phyloP scores from a whole-genome alignment of 2,888 invertebrate genomes.

The Stenotaenia linearis region DNA sequence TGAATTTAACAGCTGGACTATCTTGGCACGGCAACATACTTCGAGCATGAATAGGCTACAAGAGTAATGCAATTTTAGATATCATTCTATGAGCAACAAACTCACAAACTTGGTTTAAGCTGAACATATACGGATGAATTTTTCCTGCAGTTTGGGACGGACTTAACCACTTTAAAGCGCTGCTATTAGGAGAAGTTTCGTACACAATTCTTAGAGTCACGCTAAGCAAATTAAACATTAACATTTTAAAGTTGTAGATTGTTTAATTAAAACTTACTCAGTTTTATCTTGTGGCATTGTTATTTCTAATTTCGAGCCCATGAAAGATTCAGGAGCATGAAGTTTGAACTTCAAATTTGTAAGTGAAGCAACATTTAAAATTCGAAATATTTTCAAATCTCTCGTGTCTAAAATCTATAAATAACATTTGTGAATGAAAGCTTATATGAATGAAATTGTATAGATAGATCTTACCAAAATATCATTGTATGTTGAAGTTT shows the following conservation, averaged over 20 bases:
- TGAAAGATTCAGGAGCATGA: background rate
- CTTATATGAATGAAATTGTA: slow-evolving; percentile 51
- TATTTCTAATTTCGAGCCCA: background rate
- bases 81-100: too few relatives aligned
- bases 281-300: too few relatives aligned
- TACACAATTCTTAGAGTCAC: slow-evolving; percentile 56
- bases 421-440: slow-evolving; percentile 54
- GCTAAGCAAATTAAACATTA: too few relatives aligned
- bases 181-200: slow-evolving; percentile 67
- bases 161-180: slow-evolving; percentile 83
- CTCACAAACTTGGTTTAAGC: slow-evolving; percentile 52
- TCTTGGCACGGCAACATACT: slow-evolving; percentile 90
- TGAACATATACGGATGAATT: slow-evolving; percentile 68
- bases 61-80: background rate
- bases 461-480: background rate
- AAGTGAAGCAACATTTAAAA: slow-evolving; percentile 53
- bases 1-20: slow-evolving; percentile 80
- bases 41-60: slow-evolving; percentile 76
- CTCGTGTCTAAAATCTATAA: slow-evolving; percentile 64
- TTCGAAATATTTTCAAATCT: slow-evolving; percentile 62
- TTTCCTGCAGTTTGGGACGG: slow-evolving; percentile 83
- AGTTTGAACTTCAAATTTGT: slow-evolving; percentile 39
- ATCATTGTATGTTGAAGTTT: slow-evolving; percentile 51
- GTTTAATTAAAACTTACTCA: too few relatives aligned
- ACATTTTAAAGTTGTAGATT: too few relatives aligned